Conservation (phyloP, 2,113 vertebrate genomes). For the Campylorhamphus procurvoides region DNA sequence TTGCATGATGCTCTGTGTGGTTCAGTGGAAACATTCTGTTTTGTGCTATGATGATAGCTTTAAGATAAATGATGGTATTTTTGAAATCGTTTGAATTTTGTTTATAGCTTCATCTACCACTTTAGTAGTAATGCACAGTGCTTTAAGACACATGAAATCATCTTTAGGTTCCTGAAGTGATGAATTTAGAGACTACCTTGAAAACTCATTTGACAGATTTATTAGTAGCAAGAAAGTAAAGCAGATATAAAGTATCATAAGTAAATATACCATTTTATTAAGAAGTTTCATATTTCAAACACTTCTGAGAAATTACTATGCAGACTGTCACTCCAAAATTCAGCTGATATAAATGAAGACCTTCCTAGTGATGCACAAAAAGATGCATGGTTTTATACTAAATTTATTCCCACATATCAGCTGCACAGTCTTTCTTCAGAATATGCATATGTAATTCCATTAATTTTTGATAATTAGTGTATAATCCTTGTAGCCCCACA, state of each 20-base stretch:
- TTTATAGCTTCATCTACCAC: conserved; percentile 17
- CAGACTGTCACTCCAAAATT: background rate
- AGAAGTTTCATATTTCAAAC: background rate
- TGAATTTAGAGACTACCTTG: background rate
- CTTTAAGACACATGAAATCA: conserved; percentile 1
- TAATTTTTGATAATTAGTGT: background rate
- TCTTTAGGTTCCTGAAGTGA: background rate
- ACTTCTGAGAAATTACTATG: background rate
- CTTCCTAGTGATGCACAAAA: background rate
- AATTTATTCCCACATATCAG: background rate
- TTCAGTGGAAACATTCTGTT: background rate
- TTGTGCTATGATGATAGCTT: background rate
- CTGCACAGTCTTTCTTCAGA: background rate
- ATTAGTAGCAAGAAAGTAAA: background rate
- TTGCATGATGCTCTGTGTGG: background rate
- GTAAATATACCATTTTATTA: background rate
- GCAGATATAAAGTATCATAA: background rate
- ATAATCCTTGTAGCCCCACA: background rate
- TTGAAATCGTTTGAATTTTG: background rate
- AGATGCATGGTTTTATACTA: background rate
- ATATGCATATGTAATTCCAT: background rate
- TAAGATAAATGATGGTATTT: background rate
- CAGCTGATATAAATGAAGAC: background rate
- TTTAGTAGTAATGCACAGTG: background rate
- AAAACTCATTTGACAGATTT: conserved; percentile 16